Evolutionary conservation across 2,888 invertebrate genomes (phyloP).

Genomic region (Leptopilina drosophilae): DNA sequence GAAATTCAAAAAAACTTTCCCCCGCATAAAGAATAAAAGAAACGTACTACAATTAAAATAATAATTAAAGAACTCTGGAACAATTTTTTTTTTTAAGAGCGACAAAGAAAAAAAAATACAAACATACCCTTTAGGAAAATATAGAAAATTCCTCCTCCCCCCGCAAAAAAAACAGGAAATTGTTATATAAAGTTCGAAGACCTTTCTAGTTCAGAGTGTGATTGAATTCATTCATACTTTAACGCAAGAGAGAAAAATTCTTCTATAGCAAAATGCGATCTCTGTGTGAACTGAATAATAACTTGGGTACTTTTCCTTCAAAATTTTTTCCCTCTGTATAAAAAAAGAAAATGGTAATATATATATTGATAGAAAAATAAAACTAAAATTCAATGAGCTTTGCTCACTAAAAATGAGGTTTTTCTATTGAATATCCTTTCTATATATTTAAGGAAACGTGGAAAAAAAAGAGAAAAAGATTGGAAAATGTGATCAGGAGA

Average conservation of each 20-base stretch:
- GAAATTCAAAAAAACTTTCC: background rate
- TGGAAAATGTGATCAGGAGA: background rate
- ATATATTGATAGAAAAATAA: background rate
- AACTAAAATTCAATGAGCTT: background rate
- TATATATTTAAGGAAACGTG: background rate
- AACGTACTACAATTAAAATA: background rate
- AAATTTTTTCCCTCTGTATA: background rate
- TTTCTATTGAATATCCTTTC: background rate
- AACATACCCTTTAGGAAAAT: background rate
- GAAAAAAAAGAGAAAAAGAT: background rate
- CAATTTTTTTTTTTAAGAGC: background rate
- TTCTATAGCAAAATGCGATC: background rate
- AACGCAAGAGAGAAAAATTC: background rate
- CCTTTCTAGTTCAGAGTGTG: background rate
- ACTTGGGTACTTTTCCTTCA: background rate
- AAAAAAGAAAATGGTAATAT: background rate
- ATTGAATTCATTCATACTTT: slow-evolving; percentile 26
- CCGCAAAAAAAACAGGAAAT: background rate
- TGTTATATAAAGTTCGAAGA: slow-evolving; percentile 5
- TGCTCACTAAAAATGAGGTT: background rate
- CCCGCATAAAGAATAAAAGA: background rate
- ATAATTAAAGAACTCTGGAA: background rate
- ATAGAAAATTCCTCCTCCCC: no score
- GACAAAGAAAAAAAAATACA: background rate
- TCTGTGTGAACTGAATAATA: slow-evolving; percentile 30